Evolutionary conservation across 1,140 invertebrate genomes (phyloP).

Genomic region (Panonychus citri): DNA sequence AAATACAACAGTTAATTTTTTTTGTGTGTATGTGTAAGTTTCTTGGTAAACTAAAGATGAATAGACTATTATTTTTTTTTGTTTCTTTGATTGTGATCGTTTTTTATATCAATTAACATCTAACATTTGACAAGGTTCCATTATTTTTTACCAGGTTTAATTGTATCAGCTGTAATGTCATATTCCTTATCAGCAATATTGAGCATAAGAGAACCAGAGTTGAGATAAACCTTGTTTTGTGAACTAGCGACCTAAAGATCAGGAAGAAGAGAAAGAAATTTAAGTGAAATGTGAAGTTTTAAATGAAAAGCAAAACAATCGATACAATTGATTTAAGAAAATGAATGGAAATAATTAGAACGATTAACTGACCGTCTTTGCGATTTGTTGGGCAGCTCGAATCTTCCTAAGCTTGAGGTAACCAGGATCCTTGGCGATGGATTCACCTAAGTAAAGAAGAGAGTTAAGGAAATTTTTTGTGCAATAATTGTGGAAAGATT

Average conservation of each 20-base stretch:
- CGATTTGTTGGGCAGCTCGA: constrained; percentile 85
- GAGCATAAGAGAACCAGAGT: constrained; percentile 77
- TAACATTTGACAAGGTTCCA: too few relatives aligned
- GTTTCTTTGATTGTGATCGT: too few relatives aligned
- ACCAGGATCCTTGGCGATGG: constrained; percentile 79
- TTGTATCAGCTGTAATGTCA: constrained; percentile 29
- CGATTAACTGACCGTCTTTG: constrained; percentile 52
- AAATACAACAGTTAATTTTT: too few relatives aligned
- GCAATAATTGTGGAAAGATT: not conserved
- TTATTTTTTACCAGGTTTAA: constrained; percentile 5
- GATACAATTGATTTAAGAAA: too few relatives aligned
- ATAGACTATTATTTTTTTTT: too few relatives aligned
- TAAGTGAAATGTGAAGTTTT: too few relatives aligned
- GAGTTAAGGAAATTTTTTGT: constrained; percentile 35
- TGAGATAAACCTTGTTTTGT: constrained; percentile 83
- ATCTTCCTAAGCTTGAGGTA: constrained; percentile 94
- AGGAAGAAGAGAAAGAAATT: constrained; percentile 16
- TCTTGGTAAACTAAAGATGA: too few relatives aligned
- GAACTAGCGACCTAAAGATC: constrained; percentile 70
- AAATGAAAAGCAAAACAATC: too few relatives aligned
- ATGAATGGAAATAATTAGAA: not conserved
- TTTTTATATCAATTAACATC: too few relatives aligned
- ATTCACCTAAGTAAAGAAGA: constrained; percentile 61
- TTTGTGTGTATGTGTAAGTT: too few relatives aligned
- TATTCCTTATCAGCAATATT: constrained; percentile 85